These are phyloP conservation scores for Stomatorhinus ivindoensis DNA, from an alignment of 2,113 vertebrate genomes.

Conservation along the genomic window DNA sequence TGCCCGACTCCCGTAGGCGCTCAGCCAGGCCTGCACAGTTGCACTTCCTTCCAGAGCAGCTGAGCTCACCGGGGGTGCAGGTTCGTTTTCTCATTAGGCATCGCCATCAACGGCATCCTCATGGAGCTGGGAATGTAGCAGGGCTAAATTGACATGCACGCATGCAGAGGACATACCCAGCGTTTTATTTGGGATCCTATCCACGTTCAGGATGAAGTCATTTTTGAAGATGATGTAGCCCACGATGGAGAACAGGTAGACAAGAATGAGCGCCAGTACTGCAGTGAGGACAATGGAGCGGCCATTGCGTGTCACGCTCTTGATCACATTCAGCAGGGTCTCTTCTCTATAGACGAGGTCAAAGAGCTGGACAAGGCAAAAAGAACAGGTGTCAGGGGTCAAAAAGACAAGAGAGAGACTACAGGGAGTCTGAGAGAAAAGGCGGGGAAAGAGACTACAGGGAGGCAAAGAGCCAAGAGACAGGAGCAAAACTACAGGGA, in stretches of 20 bases:
- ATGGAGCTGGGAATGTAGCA: neutral
- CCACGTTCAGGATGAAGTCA: slow-evolving; percentile 93
- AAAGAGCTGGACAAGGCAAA: slow-evolving; percentile 71
- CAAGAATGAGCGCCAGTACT: slow-evolving; percentile 90
- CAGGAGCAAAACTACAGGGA: neutral
- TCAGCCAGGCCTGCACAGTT: neutral
- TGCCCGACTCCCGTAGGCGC: neutral
- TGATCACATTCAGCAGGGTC: slow-evolving; percentile 94
- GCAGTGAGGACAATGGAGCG: slow-evolving; percentile 95
- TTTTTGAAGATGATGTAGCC: slow-evolving; percentile 98
- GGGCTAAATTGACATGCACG: neutral
- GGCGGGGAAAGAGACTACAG: neutral
- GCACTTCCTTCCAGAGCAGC: slow-evolving; percentile 6
- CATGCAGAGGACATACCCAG: slow-evolving; percentile 42
- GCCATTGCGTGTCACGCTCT: slow-evolving; percentile 95
- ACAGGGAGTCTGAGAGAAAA: neutral
- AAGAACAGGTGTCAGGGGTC: neutral
- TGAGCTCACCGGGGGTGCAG: neutral
- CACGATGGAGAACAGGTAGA: slow-evolving; percentile 98
- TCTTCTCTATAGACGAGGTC: slow-evolving; percentile 95
- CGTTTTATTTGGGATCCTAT: slow-evolving; percentile 89
- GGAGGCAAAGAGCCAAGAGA: neutral
- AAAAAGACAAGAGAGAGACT: neutral
- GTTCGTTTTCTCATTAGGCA: neutral
- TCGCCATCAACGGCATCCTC: neutral